phyloP scores from a whole-genome alignment of 1,140 invertebrate species.

The Pseudachorutes palmiensis region DNA sequence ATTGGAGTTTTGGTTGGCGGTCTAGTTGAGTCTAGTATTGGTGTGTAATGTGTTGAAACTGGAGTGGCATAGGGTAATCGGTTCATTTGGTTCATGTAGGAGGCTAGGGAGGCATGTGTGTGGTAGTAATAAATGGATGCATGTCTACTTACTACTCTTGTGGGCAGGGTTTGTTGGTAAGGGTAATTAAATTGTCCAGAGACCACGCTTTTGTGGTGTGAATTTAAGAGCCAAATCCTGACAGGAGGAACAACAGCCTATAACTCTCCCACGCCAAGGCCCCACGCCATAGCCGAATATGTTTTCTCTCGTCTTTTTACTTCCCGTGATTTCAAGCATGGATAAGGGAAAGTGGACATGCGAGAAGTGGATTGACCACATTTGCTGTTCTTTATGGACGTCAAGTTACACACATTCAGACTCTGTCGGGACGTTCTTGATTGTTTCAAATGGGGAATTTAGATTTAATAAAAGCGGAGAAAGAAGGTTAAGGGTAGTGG shows the following conservation, averaged over 20 bases:
- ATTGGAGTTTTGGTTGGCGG: too few species aligned
- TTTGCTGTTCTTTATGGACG: neutral
- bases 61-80: constrained; percentile 4
- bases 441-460: constrained; percentile 6
- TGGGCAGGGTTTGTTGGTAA: neutral
- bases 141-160: neutral
- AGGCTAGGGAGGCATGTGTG: neutral
- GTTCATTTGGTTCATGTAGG: neutral
- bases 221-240: constrained; percentile 11
- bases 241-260: neutral
- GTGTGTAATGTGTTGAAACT: constrained; percentile 3
- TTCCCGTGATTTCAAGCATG: neutral
- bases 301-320: neutral
- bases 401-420: neutral
- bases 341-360: constrained; percentile 4
- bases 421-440: neutral
- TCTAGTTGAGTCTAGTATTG: too few species aligned
- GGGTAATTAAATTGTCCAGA: constrained; percentile 8
- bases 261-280: neutral
- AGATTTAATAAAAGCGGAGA: constrained; percentile 18
- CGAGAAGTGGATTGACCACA: constrained; percentile 1
- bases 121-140: constrained; percentile 5
- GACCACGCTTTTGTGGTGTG: constrained; percentile 7
- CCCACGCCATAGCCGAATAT: neutral
- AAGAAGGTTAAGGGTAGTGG: constrained; percentile 6